Base-by-base conservation (phyloP, 2,113 vertebrate genomes). In the Leptodactylus fuscus region DNA sequence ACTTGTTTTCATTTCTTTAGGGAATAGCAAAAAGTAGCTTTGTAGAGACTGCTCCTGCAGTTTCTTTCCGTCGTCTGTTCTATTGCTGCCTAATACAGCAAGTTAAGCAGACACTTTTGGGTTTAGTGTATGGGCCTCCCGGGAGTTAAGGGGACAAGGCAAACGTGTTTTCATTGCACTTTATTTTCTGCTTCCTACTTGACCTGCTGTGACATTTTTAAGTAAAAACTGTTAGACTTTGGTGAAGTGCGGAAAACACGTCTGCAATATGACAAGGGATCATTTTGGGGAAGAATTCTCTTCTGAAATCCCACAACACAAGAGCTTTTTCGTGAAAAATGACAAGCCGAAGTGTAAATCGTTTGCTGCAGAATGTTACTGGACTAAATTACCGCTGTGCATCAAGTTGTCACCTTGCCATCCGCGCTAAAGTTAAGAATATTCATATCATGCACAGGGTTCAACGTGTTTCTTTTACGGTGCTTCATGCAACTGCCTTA, bases 91-190 rank as follows among this genome's bases (percentile, higher is more conserved):
- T 85, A 79, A 85, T 79, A 70, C 60, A 85, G 83, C 83, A 85
- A 85, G 75, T 79, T 70, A 79, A 55, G 78, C 70, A 53, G 75
- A 85, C 83, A 85, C 83, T 85, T 85, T 67, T 79, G 83, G 75
- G 83, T 53, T 85, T 55, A 70, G 46, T 34, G 8, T 79, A 55
- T 67, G 20, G 44, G 32, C 22, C 75, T 29, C 58, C 32, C n/a
- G 58, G 74, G 75, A 79, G n/a, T 67, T 78, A 55, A 85, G 53
- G 83, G 83, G 74, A 85, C 83, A 85, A 79, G 46, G 34, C 29
- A 36, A 85, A 79, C 48, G 16, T 85, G 83, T 67, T 85, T 73
- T 53, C 27, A 51, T 76, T 67, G 82, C 74, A 85, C 73, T 77
- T 49, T 85, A 67, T 85, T 67, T 70, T 85, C 75, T 79, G 62